Conservation (phyloP, 2,113 vertebrate genomes). For the Ageneiosus marmoratus region DNA sequence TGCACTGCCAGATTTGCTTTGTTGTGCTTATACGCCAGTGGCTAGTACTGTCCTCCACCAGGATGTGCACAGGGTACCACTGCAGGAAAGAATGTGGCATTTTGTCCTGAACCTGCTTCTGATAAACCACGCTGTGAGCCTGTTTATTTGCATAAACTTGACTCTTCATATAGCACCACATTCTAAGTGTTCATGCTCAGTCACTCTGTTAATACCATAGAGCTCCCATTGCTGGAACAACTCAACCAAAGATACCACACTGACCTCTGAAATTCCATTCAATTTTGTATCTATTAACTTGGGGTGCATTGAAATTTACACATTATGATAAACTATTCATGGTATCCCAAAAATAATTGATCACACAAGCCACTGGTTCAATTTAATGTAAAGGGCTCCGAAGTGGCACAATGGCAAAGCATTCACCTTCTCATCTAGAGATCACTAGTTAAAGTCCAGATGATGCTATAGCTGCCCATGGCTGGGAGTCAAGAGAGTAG, state of each 20-base stretch:
- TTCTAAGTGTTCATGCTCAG: slow-evolving; percentile 2
- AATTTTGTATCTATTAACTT: not conserved
- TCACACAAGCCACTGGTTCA: not conserved
- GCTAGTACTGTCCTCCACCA: slow-evolving; percentile 32
- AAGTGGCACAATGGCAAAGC: too few relatives aligned
- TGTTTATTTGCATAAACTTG: slow-evolving; percentile 22
- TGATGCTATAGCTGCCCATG: too few relatives aligned
- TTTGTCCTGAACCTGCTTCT: not conserved
- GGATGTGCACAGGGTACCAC: slow-evolving; percentile 17
- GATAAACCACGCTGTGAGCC: not conserved
- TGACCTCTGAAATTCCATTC: not conserved
- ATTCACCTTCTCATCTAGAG: too few relatives aligned
- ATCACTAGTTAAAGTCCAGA: too few relatives aligned
- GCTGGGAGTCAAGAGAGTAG: too few relatives aligned
- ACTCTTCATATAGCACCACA: not conserved
- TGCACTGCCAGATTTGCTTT: slow-evolving; percentile 50
- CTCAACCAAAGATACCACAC: slow-evolving; percentile 10
- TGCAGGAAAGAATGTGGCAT: slow-evolving; percentile 5
- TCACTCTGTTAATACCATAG: slow-evolving; percentile 3
- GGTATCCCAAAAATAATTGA: not conserved
- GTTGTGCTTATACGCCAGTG: slow-evolving; percentile 36
- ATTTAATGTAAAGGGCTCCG: not conserved
- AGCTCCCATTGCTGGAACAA: not conserved
- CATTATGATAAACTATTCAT: not conserved
- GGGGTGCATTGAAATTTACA: not conserved